Base-by-base conservation (phyloP, 2,797 vertebrate species). In the Lepilemur septentrionalis region DNA sequence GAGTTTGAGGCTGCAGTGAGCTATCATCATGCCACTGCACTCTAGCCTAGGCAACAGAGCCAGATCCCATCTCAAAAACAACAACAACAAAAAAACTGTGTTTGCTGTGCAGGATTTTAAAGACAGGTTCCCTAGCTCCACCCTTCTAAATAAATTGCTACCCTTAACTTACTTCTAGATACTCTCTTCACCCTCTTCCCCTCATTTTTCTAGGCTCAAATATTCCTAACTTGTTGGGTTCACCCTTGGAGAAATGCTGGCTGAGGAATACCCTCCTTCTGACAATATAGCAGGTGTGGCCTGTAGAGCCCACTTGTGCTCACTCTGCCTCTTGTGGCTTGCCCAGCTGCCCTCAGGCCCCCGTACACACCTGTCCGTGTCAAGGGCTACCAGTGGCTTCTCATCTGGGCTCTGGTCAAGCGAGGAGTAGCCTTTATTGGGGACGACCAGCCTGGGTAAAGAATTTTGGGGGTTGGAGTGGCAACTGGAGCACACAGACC, bases 351-450 rank as follows among this genome's bases (percentile, higher is more conserved):
- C 69, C 94, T 76, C 41, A 35, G 6, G 5, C 32, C 70, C 69
- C 65, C 59, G 25, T 92, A 90, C 98, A 11, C 98, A 99, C 99
- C 99, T 99, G 99, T 99, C 99, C 1, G 99, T 99, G 98, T 99
- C 99, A 98, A 99, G 98, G 30, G 99, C 99, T 94, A 99, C 99
- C 97, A 99, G 98, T 6, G 99, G 99, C 97, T 99, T 99, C 98
- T 99, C 99, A 95, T 99, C 99, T 5, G 99, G 99, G 98, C 99
- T 99, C 99, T 99, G 99, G 98, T 99, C 99, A 98, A 99, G 98
- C 0, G 99, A 99, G 0, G 99, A 99, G 97, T 99, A 99, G 86
- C 99, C 99, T 99, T 99, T 99, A 98, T 99, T 99, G 90, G 99
- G 99, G 98, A 99, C 99, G 65, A 99, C 99, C 97, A 99, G 98